phyloP scores from a whole-genome alignment of 2,797 vertebrate genomes.

The Cyclopterus lumpus region DNA sequence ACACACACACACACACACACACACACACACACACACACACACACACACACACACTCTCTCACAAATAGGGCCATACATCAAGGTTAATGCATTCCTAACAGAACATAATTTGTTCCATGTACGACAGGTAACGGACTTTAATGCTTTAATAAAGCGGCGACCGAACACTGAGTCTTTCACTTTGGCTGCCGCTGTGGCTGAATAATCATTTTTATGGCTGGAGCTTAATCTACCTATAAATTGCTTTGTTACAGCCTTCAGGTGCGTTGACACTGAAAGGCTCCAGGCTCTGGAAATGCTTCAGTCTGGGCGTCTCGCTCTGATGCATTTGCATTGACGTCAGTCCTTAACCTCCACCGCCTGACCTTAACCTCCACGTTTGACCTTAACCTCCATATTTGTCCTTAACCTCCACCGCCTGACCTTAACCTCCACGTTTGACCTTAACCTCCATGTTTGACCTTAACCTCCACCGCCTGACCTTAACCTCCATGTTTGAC shows the following conservation, averaged over 20 bases:
- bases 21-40: constrained; percentile 15
- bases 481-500: too few species aligned
- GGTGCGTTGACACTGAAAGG: constrained; percentile 47
- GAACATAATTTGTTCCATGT: constrained; percentile 68
- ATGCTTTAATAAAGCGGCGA: constrained; percentile 70
- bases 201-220: constrained; percentile 73
- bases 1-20: too few species aligned
- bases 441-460: too few species aligned
- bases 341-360: neutral
- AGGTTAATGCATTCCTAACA: constrained; percentile 71
- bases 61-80: constrained; percentile 44
- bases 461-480: too few species aligned
- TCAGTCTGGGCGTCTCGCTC: constrained; percentile 5
- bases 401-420: too few species aligned
- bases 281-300: constrained; percentile 9
- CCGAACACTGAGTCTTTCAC: constrained; percentile 66
- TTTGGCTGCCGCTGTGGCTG: constrained; percentile 57
- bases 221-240: constrained; percentile 79
- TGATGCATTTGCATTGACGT: constrained; percentile 13
- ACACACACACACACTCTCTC: constrained; percentile 18
- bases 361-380: neutral
- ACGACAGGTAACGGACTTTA: constrained; percentile 66
- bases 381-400: too few species aligned
- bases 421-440: too few species aligned
- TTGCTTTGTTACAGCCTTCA: constrained; percentile 66